Conservation (phyloP, 2,113 vertebrate species). For the Charadrius vociferus region DNA sequence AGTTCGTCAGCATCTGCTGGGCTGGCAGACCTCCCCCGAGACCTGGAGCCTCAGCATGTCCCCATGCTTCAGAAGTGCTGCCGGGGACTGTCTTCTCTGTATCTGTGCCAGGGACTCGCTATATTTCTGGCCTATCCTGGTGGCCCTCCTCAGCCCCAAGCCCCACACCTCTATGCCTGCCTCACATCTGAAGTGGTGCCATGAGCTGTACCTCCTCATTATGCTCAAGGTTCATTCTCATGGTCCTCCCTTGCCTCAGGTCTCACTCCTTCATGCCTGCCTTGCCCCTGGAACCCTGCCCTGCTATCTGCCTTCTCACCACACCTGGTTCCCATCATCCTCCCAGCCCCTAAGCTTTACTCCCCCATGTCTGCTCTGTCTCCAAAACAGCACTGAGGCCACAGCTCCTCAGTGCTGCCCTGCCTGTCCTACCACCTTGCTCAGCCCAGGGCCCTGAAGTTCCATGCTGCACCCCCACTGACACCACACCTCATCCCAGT, state of each 20-base stretch:
- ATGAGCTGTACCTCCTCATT: background rate
- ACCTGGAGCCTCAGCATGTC: background rate
- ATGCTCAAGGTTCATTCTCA: background rate
- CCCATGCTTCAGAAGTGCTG: rapidly evolving
- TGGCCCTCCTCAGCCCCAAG: background rate
- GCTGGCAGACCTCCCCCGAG: background rate
- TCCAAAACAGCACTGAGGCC: background rate
- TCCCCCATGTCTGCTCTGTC: background rate
- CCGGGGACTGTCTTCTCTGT: background rate
- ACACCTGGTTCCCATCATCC: background rate
- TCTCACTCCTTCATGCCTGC: background rate
- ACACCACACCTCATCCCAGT: background rate
- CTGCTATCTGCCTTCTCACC: background rate
- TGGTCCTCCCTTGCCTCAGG: constrained; percentile 9
- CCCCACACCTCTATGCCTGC: background rate
- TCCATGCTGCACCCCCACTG: background rate
- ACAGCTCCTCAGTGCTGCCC: background rate
- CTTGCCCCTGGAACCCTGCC: background rate
- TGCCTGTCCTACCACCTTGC: background rate
- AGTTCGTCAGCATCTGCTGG: background rate
- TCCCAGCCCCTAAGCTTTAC: constrained; percentile 3
- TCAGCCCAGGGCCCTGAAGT: background rate
- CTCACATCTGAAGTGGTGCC: background rate
- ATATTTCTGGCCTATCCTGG: background rate
- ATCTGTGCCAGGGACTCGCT: background rate